Percentiles rank a stretch among this genome's conserved stretches.
phyloP scores from a whole-genome alignment of 2,797 vertebrate species.

The Anabacerthia variegaticeps region DNA sequence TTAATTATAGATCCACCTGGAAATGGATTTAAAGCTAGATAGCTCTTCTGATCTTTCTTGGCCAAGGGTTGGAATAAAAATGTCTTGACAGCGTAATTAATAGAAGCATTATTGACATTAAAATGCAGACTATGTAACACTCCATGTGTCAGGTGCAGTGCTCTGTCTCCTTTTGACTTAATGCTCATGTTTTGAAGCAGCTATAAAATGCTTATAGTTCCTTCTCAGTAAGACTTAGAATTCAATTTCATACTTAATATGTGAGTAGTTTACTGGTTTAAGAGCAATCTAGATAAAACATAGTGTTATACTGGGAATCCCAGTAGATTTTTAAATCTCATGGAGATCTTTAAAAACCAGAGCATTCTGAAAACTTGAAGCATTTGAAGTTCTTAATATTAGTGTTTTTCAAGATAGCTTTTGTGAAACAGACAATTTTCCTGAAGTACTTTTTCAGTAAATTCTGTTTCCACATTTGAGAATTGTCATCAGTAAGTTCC shows the following conservation, averaged over 20 bases:
- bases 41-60: slow-evolving; percentile 3
- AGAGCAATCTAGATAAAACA: not conserved
- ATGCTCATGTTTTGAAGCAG: not conserved
- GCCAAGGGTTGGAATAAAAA: not conserved
- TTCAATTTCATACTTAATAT: not conserved
- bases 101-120: not conserved
- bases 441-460: not conserved
- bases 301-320: not conserved
- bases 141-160: not conserved
- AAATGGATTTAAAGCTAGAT: slow-evolving; percentile 33
- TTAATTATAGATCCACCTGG: slow-evolving; percentile 40
- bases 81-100: not conserved
- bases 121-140: not conserved
- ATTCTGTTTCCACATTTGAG: not conserved
- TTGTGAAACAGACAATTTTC: not conserved
- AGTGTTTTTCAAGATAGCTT: not conserved
- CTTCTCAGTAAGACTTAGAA: not conserved
- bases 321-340: not conserved
- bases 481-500: not conserved
- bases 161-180: not conserved
- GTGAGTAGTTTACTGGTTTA: not conserved
- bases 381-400: not conserved
- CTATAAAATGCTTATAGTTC: not conserved
- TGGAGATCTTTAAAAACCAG: not conserved
- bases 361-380: not conserved